Conservation (phyloP, 2,888 invertebrate genomes). For the Sinhomidia bicolor region DNA sequence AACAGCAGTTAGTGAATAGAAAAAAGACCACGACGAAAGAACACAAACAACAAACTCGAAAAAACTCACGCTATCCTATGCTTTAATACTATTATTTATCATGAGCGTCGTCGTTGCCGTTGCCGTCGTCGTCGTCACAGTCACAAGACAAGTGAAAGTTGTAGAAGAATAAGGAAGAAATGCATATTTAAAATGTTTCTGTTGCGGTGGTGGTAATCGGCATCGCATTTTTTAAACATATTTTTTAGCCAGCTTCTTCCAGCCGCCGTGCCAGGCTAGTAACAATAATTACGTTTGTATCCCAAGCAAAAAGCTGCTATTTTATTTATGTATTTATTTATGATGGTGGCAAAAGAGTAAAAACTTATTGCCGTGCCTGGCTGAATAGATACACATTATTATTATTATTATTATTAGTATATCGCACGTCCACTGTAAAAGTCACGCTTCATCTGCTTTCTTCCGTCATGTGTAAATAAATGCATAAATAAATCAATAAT, state of each 20-base stretch:
- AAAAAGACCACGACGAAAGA: neutral
- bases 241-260: neutral
- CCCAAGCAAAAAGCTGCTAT: conserved; percentile 4
- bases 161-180: conserved; percentile 24
- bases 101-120: conserved; percentile 27
- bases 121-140: conserved; percentile 17
- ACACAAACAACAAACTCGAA: conserved; percentile 7
- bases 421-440: conserved; percentile 47
- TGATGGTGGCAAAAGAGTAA: conserved; percentile 11
- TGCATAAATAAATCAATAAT: conserved; percentile 58
- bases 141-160: conserved; percentile 37
- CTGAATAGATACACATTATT: conserved; percentile 23
- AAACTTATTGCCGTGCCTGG: conserved; percentile 3
- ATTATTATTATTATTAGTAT: too few relatives aligned
- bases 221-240: conserved; percentile 29
- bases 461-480: conserved; percentile 59
- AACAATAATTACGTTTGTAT: conserved; percentile 53
- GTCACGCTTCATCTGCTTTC: conserved; percentile 57
- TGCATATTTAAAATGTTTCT: conserved; percentile 52
- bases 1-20: neutral
- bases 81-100: conserved; percentile 52
- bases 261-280: neutral
- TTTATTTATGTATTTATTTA: conserved; percentile 28
- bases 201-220: conserved; percentile 1
- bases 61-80: conserved; percentile 4